Base-by-base conservation (phyloP, 1,140 invertebrate species). In the Drosophila bipectinata region DNA sequence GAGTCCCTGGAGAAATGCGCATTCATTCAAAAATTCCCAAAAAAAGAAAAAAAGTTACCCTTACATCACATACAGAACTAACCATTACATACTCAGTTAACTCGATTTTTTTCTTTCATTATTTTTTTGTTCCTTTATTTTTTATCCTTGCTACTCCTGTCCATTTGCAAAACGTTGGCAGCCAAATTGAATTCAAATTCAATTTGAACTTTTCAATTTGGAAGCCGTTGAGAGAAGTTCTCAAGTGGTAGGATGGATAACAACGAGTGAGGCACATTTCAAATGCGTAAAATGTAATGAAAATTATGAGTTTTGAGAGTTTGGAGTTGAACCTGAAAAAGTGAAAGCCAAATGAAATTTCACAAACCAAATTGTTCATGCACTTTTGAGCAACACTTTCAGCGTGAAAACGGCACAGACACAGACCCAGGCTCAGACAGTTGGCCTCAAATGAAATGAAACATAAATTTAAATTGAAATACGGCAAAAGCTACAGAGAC, bases 181-280 rank as follows among this genome's bases (percentile, higher is more conserved):
- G 64, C 66, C 57, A 90, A 90, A 90, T 90, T 90, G 87, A 87
- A 90, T 90, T 90, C 82, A 90, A 90, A 90, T 90, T 90, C 82
- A 90, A 90, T 90, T 90, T 90, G 87, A 90, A 90, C 87, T 90
- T 90, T 90, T 90, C 87, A 90, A 90, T 90, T 90, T 90, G 39
- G 76, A 26, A 8, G 47, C 30, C 37, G 51, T 63, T 63, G 54
- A 66, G 49, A 41, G 32, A 68, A 51, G 45, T 51, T 49, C 51
- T 62, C 48, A 63, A 55, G 44, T 63, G 53, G 24, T 12, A 47
- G 41, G 52, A 55, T 39, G 52, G 62, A 45, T 83, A 79, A 79
- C 60, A 52, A 52, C 59, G 15, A 30, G 62, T 32, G 30, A 12
- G 18, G 30, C 59, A 72, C 71, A 87, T 88, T 88, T 88, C 71